Evolutionary conservation across 2,113 vertebrate species (phyloP).

Genomic region (Orientallactaga bullata): DNA sequence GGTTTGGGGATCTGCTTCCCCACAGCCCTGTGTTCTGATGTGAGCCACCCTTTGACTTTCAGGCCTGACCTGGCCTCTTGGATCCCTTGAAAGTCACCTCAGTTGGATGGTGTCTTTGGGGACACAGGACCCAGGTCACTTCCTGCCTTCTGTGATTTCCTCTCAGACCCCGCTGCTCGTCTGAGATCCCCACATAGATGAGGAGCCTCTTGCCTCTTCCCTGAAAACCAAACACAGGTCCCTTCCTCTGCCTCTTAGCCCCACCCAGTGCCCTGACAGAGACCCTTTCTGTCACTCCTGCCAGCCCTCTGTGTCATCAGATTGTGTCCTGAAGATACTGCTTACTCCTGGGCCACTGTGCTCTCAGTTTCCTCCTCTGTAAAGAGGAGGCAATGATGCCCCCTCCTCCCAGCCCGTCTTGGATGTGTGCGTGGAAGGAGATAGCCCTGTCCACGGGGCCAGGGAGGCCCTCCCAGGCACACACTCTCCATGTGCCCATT

Average conservation of each 20-base stretch:
- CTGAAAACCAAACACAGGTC: neutral
- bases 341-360: neutral
- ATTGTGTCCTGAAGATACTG: neutral
- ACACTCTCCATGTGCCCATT: neutral
- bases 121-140: neutral
- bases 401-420: neutral
- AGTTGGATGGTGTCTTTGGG: accelerated
- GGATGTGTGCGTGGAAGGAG: neutral
- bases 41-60: neutral
- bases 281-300: neutral
- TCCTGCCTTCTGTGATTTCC: neutral
- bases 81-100: neutral
- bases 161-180: accelerated
- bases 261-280: neutral
- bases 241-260: neutral
- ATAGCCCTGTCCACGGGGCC: neutral
- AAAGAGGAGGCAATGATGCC: too few species aligned
- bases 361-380: neutral
- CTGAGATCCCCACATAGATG: neutral
- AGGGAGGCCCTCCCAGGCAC: neutral
- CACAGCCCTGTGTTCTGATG: neutral
- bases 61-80: neutral
- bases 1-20: neutral
- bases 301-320: neutral
- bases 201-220: neutral